These are phyloP conservation scores for Chloromyia formosa DNA, from an alignment of 2,888 invertebrate genomes.

Conservation along the genomic window DNA sequence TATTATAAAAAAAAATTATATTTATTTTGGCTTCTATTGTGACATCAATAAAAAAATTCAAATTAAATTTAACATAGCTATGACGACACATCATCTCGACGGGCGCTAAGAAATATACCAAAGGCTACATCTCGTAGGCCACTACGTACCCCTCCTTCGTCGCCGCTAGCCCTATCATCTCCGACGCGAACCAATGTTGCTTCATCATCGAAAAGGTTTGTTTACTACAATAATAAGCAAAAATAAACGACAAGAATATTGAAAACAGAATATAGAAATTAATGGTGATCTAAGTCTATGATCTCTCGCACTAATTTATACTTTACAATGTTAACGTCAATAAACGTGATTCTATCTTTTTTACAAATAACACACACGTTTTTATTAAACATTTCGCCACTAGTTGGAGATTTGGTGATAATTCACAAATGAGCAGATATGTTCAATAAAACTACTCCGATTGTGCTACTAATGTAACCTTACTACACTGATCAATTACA, in stretches of 20 bases:
- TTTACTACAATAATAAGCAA: constrained; percentile 28
- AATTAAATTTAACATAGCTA: constrained; percentile 44
- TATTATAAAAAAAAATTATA: too few relatives aligned
- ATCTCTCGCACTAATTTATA: constrained; percentile 1
- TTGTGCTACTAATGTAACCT: constrained; percentile 49
- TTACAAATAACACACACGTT: background rate
- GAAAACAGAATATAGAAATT: background rate
- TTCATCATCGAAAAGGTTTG: constrained; percentile 49
- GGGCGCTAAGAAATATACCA: constrained; percentile 55
- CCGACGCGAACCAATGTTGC: constrained; percentile 63
- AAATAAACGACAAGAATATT: constrained; percentile 11
- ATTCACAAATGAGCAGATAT: too few relatives aligned
- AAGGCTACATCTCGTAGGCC: constrained; percentile 60
- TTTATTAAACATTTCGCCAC: background rate
- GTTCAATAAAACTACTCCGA: background rate
- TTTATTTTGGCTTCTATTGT: constrained; percentile 15
- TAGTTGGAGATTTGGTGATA: background rate
- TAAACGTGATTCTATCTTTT: background rate
- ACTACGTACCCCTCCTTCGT: constrained; percentile 62
- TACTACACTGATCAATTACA: constrained; percentile 42
- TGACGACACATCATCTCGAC: constrained; percentile 47
- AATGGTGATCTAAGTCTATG: background rate
- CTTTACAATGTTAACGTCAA: background rate
- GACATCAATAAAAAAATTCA: constrained; percentile 18
- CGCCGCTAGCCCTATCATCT: constrained; percentile 61